Evolutionary conservation across 2,113 vertebrate species (phyloP), one percentile per base, ranked within the genome.

Genomic region (Carollia perspicillata): DNA sequence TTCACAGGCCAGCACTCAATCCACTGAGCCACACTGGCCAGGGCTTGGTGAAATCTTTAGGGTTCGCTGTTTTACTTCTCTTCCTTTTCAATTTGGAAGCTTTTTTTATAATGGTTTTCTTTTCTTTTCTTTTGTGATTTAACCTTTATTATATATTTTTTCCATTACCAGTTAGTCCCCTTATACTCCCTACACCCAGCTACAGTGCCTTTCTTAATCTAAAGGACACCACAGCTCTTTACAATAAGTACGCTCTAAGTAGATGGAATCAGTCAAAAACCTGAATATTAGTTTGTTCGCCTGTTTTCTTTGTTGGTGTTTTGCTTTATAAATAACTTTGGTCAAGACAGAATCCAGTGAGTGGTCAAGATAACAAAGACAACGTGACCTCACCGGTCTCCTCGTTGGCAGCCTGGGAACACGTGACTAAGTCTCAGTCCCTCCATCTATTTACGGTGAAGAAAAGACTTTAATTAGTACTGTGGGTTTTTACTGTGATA

Each of bases 161-260:
- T 13, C 60, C 60, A 63, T 63, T 63, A 63, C 28, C 60, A 63
- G 12, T 30, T 13, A 63, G 28, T 13, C 28, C 60, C 60, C 60
- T 30, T 63, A 12, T 30, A 30, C 23, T 30, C 58, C 60, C 28
- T 14, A 4, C 28, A 11, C 28, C 28, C 4, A 30, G 26, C 12
- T 72, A 72, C 23, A 72, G 17, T 6, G 91, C 78, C 89, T 96
- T 49, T 65, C 91, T 51, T 51, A 94, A 95, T 92, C 96, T 97
- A 40, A 74, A 95, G 97, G 96, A 98, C 98, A 96, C 93, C 97
- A 3, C 94, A 97, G 74, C 90, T 96, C 92, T 98, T 97, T 55
- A 65, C 69, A 51, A 88, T 84, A 88, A 37, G 89, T 51, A 65
- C 8, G 20, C 92, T 96, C 97, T 95, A 92, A 93, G 74, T 65